These are phyloP conservation scores for Spilosoma lubricipeda DNA, from an alignment of 2,888 invertebrate genomes.

Conservation along the genomic window DNA sequence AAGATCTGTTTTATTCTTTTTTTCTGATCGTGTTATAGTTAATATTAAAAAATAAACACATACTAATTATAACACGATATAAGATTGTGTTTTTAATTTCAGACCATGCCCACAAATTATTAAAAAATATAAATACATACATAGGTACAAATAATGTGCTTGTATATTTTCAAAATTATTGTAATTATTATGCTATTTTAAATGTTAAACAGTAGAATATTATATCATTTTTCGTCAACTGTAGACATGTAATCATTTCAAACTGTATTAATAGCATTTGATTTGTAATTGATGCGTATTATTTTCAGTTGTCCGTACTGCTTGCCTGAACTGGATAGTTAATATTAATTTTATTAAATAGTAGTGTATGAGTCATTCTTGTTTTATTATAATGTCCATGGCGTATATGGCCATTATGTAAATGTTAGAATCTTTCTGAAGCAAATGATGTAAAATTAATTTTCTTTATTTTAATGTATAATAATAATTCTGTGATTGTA, in stretches of 20 bases:
- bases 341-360: constrained; percentile 57
- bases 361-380: constrained; percentile 64
- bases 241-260: constrained; percentile 33
- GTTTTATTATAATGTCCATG: constrained; percentile 52
- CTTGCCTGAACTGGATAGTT: constrained; percentile 69
- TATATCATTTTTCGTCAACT: constrained; percentile 47
- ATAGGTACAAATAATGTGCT: neutral
- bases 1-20: neutral
- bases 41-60: neutral
- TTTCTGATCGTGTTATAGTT: neutral
- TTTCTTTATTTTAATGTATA: constrained; percentile 52
- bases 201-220: constrained; percentile 49
- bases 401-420: constrained; percentile 48
- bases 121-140: neutral
- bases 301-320: constrained; percentile 60
- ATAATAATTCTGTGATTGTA: constrained; percentile 72
- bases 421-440: constrained; percentile 55
- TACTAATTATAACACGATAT: neutral
- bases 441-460: constrained; percentile 50
- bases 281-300: constrained; percentile 37
- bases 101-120: neutral
- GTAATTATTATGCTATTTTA: constrained; percentile 43
- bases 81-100: neutral
- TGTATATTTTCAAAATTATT: constrained; percentile 17
- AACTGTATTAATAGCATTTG: constrained; percentile 39